Evolutionary conservation across 2,888 invertebrate genomes (phyloP), one percentile per base, ranked within the genome.

Genomic region (Caenorhabditis sp.): DNA sequence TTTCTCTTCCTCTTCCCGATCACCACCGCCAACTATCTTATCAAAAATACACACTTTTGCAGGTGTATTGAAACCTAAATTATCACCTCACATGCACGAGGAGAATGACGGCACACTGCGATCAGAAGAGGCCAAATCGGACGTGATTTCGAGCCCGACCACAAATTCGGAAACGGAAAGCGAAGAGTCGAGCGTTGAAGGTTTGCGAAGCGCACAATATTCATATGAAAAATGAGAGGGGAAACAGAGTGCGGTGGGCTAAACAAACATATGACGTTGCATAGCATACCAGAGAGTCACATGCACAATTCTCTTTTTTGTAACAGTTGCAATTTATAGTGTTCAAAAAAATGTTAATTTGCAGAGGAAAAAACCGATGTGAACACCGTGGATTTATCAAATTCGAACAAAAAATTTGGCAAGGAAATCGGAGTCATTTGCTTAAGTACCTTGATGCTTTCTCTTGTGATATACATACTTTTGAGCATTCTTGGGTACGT

Each of bases 241-340:
- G 17, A 11, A 24, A 15, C 17, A 27, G 20, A 30, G 45, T 13
- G n/a, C 26, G 32, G 55, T 20, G 48, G 56, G 24, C 37, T 66
- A 56, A 56, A 66, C 66, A 56, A 66, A 56, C 30, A 66, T 48
- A 55, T 61, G 61, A 73, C 72, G 72, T 73, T 65, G 63, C 73
- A 66, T 66, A 46, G 66, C 13, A 39, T 32, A n/a, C n/a, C n/a
- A n/a, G n/a, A n/a, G n/a, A n/a, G n/a, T n/a, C n/a, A n/a, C n/a
- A n/a, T n/a, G n/a, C n/a, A n/a, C n/a, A n/a, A n/a, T n/a, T n/a
- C n/a, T n/a, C n/a, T n/a, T n/a, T n/a, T n/a, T n/a, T n/a, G n/a
- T n/a, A n/a, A n/a, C n/a, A n/a, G n/a, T n/a, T n/a, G n/a, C n/a
- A n/a, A n/a, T n/a, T n/a, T n/a, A n/a, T n/a, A n/a, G n/a, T n/a